Conservation (phyloP, 2,888 invertebrate species). For the Calephelis perditalis region DNA sequence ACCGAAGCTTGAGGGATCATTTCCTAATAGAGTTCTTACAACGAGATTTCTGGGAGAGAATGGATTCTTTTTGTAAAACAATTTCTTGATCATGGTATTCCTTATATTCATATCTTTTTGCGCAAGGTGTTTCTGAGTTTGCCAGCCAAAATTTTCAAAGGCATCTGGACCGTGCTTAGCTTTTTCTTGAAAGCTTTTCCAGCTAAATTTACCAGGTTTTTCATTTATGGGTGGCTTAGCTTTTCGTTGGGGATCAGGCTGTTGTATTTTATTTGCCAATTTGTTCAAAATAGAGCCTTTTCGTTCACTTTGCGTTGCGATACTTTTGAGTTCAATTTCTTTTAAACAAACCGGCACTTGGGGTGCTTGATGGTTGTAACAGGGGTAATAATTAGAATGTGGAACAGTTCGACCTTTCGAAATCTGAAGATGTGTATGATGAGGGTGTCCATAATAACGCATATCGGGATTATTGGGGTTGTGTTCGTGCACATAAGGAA, state of each 20-base stretch:
- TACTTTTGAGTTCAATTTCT: constrained; percentile 66
- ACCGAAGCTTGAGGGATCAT: constrained; percentile 52
- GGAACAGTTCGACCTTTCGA: constrained; percentile 5
- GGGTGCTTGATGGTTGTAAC: constrained; percentile 31
- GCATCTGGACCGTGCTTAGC: constrained; percentile 36
- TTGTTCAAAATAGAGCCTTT: constrained; percentile 54
- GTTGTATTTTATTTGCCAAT: constrained; percentile 46
- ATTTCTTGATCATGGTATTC: constrained; percentile 54
- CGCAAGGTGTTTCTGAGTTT: constrained; percentile 47
- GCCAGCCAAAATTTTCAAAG: constrained; percentile 41
- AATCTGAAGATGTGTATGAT: constrained; percentile 25
- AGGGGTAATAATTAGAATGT: constrained; percentile 26
- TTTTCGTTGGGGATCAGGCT: constrained; percentile 13
- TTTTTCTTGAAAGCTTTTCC: constrained; percentile 48
- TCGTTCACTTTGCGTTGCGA: constrained; percentile 59
- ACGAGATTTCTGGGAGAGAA: constrained; percentile 60
- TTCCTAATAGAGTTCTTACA: constrained; percentile 54
- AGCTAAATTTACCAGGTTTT: constrained; percentile 38
- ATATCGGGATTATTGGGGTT: constrained; percentile 18
- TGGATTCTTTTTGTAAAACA: constrained; percentile 61
- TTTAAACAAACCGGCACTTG: constrained; percentile 59
- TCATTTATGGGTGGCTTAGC: constrained; percentile 24
- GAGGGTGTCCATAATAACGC: constrained; percentile 26
- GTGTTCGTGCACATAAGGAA: constrained; percentile 18
- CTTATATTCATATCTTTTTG: constrained; percentile 52